These are phyloP conservation scores for Ricordea florida DNA, from an alignment of 92 coral and sea anemone species.

Conservation along the genomic window DNA sequence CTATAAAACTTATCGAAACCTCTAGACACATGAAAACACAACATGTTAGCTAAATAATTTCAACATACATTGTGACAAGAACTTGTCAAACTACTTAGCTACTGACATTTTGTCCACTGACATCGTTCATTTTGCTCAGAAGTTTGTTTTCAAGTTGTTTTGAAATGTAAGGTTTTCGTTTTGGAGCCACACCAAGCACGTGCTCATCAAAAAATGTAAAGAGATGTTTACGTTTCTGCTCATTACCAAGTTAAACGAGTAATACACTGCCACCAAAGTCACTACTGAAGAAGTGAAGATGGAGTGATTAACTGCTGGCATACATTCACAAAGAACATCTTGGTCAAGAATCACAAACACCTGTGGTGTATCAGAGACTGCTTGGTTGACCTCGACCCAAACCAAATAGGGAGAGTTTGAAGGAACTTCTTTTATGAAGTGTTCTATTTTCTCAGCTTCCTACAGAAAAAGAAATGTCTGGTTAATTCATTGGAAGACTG, in stretches of 20 bases:
- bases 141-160: slow-evolving; percentile 2
- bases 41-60: no score
- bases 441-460: slow-evolving; percentile 17
- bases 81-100: no score
- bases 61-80: no score
- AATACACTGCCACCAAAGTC: slow-evolving; percentile 9
- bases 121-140: neutral
- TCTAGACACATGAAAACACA: no score
- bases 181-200: neutral
- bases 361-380: neutral
- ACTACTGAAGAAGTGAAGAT: neutral
- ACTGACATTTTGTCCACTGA: neutral
- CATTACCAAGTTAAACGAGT: neutral
- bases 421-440: neutral
- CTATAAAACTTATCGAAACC: no score
- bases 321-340: slow-evolving; percentile 17
- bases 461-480: neutral
- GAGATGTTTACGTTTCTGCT: neutral
- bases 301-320: neutral
- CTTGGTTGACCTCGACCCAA: neutral
- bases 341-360: neutral
- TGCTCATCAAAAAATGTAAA: slow-evolving; percentile 5
- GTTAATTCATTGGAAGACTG: neutral
- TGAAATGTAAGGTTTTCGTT: neutral
- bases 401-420: neutral